Evolutionary conservation across 2,888 invertebrate genomes (phyloP), one percentile per base, ranked within the genome.

Genomic region (Heteromyza rotundicornis): DNA sequence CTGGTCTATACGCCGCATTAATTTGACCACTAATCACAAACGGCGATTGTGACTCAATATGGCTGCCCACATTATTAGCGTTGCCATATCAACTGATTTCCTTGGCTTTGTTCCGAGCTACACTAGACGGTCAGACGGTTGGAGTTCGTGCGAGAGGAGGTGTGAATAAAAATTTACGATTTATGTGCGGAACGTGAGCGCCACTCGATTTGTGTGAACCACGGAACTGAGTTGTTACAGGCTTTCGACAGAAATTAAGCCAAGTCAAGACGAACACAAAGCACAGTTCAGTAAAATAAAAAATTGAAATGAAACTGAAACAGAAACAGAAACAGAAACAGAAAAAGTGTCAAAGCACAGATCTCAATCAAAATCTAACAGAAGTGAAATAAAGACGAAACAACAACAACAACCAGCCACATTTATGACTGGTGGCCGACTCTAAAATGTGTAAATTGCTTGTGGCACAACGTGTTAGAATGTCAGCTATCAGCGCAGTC

Each of bases 331-430:
- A 17, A 3, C 17, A 17, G 16, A 17, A 36, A 63, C n/a, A 36
- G 23, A 52, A 60, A 62, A 52, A 53, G 55, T 63, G 59, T 66
- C 59, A 61, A 64, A 63, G 63, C 59, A 63, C 8, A 50, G 50
- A 50, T 50, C 14, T 22, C 50, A 50, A 50, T 50, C 50, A 40
- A 8, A 14, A 12, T 40, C 50, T 19, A 50, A 50, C 50, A 50
- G 36, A 54, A 63, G 60, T 62, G 14, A 50, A 19, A 63, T 63
- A 61, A n/a, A n/a, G n/a, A n/a, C n/a, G n/a, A n/a, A n/a, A n/a
- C n/a, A n/a, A n/a, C n/a, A n/a, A n/a, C n/a, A n/a, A n/a, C n/a
- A n/a, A n/a, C n/a, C n/a, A n/a, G n/a, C 58, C 57, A n/a, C 40
- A n/a, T 50, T 50, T 50, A 50, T 50, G 50, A 19, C 50, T 17